Base-by-base conservation (phyloP, 2,113 vertebrate species). In the Pollachius pollachius region DNA sequence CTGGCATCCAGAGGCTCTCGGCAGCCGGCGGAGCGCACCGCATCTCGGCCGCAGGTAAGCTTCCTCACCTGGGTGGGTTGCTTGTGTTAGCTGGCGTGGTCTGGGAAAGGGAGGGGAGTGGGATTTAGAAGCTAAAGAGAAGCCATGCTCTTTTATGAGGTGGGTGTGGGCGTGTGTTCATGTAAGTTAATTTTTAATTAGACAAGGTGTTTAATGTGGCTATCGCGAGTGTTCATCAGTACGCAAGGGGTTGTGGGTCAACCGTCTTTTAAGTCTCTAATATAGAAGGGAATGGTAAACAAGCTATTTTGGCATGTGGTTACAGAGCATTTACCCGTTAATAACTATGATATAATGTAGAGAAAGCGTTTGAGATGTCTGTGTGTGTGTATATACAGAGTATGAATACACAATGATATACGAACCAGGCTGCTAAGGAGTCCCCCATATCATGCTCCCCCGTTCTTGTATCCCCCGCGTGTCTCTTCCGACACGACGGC, bases 1-100 rank as follows among this genome's bases (percentile, higher is more conserved):
- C 88, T 27, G 83, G 87, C 15, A 73, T 87, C 25, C 90, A 89
- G 75, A 89, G 92, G 73, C 84, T 89, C 1, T 37, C 87, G 0
- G 86, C 89, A 7, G 82, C 82, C 25, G 85, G 85, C 21, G 91
- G 90, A 73, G 74, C 79, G 34, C 88, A 90, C 73, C 86, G 86
- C 74, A 89, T 91, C 81, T 79, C 85, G 2, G 84, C 84, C 15
- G 83, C 89, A 91, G 92, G 91, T 93, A 88, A 86, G 52, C 9
- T 0, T 19, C 69, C 54, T 52, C 62, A 37, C 30, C 52, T 67
- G 52, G 63, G 21, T 67, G 52, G 63, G 21, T 67, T 16, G 25
- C 23, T 7, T 11, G 17, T 12, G 68, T 41, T 41, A 41, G 37
- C 37, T 41, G 37, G 37, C 37, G 37, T 41, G 37, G 5, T 5